phyloP scores from a whole-genome alignment of 2,797 vertebrate species.

The Tinamus major region DNA sequence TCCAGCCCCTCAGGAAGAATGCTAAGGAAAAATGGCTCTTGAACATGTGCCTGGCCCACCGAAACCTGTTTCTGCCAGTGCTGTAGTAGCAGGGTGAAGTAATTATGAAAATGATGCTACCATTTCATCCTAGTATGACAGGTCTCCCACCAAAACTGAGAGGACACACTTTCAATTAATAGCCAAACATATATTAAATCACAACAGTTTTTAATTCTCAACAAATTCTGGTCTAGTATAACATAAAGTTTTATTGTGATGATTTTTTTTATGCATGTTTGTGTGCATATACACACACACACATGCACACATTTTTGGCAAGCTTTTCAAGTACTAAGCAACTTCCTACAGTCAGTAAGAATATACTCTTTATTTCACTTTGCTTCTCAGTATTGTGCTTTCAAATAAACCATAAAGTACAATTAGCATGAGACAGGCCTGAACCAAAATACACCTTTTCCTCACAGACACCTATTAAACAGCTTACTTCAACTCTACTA shows the following conservation, averaged over 20 bases:
- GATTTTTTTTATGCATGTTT: background rate
- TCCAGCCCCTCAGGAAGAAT: background rate
- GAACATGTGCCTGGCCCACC: background rate
- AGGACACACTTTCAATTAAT: rapidly evolving
- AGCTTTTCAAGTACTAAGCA: background rate
- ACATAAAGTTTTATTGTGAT: background rate
- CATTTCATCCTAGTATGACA: rapidly evolving
- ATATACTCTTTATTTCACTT: background rate
- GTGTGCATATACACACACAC: too few species aligned
- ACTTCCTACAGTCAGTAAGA: background rate
- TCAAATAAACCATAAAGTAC: background rate
- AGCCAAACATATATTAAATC: background rate
- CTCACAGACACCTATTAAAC: rapidly evolving
- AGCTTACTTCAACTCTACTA: background rate
- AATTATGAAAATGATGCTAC: too few species aligned
- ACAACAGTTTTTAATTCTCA: background rate
- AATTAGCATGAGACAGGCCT: background rate
- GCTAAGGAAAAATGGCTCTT: background rate
- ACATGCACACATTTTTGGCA: background rate
- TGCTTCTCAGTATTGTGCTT: background rate
- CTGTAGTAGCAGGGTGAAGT: background rate
- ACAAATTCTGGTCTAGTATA: background rate
- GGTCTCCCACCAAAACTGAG: background rate
- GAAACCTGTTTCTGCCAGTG: background rate
- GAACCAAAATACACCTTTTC: background rate